Base-by-base conservation (phyloP, 2,797 vertebrate genomes). In the Macroramphosus scolopax region DNA sequence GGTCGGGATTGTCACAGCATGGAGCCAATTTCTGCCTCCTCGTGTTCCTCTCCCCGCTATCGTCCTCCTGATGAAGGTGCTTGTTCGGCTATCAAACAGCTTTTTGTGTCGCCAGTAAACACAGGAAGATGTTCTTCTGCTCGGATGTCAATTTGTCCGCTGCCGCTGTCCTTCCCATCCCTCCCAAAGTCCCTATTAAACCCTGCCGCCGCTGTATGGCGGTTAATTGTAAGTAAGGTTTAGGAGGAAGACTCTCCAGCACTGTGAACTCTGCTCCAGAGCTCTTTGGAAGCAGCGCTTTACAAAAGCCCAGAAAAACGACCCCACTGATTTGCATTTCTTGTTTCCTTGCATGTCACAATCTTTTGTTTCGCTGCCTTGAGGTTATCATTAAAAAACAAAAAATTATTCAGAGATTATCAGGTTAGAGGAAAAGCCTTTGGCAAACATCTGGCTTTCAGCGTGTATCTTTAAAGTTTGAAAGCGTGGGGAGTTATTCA, bases 361-460 rank as follows among this genome's bases (percentile, higher is more conserved):
- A 47, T 52, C 39, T 52, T 62, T 52, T 47, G 37, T 69, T 56
- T 40, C 47, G 31, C 24, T 8, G 46, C 67, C 46, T 51, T 5
- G 25, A 61, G 61, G 41, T 12, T 32, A 65, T 69, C 42, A 38
- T 55, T 58, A 40, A 57, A 50, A 55, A 46, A 22, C 24, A 75
- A 60, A 65, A 53, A 40, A 51, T 38, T 41, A 64, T 55, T 69
- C 35, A 53, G 37, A 61, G 33, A 60, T 58, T 66, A 61, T 44
- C 34, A 47, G 41, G 61, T 66, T 51, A 45, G 53, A 65, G 49
- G 52, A 72, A 67, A 50, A 48, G 74, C 70, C 71, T 9, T 17
- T 50, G 63, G 67, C 73, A 50, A 69, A 66, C 65, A 68, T 69
- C 59, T 69, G 64, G 52, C 40, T 59, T 49, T 58, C 48, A 34